These are phyloP conservation scores for Cantharis rufa DNA, from an alignment of 2,888 invertebrate genomes.

Conservation along the genomic window DNA sequence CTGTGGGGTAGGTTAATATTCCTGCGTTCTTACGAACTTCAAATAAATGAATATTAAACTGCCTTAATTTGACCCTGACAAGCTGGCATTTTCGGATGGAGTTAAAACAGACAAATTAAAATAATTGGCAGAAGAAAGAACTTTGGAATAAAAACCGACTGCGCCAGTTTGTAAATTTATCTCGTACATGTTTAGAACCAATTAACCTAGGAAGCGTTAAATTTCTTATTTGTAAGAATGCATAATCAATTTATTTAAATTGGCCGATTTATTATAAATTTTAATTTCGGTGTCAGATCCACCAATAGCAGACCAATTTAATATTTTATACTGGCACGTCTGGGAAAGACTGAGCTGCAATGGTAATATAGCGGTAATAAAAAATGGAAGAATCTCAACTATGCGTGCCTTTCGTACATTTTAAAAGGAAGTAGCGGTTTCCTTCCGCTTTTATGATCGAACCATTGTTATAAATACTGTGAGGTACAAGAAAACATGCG, in stretches of 20 bases:
- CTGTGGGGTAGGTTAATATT: background rate
- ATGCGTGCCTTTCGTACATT: constrained; percentile 10
- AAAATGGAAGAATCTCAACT: constrained; percentile 8
- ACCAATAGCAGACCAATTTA: background rate
- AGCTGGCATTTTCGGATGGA: background rate
- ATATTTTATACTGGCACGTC: background rate
- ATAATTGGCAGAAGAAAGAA: background rate
- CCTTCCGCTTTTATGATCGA: constrained; percentile 20
- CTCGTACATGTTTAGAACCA: background rate
- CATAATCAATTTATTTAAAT: background rate
- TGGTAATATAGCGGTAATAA: constrained; percentile 20
- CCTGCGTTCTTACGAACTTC: background rate
- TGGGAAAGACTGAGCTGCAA: constrained; percentile 14
- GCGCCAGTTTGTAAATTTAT: background rate
- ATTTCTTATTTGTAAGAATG: background rate
- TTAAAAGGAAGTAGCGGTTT: constrained; percentile 24
- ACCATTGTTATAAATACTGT: constrained; percentile 10
- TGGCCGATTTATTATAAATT: background rate
- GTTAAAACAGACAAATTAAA: background rate
- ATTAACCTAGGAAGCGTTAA: background rate
- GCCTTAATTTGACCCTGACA: background rate
- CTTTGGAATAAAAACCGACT: background rate
- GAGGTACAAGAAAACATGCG: constrained; percentile 13
- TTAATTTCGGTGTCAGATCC: background rate
- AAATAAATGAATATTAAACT: background rate